Evolutionary conservation across 1,140 invertebrate genomes (phyloP), one percentile per base, ranked within the genome.

Genomic region (Thrips palmi): DNA sequence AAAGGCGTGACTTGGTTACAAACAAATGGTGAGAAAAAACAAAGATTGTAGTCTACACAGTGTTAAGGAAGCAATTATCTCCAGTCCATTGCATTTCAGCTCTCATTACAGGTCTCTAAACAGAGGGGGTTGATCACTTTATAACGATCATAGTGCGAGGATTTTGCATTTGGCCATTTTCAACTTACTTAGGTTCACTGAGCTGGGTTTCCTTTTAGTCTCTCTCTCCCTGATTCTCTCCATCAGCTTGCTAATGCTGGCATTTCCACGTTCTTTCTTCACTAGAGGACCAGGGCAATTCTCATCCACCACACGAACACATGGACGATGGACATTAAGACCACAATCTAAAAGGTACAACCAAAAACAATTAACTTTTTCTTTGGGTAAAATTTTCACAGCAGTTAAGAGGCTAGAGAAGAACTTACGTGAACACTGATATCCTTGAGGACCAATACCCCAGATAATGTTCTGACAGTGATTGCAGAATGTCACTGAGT

Each of bases 371-470:
- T 27, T 23, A 14, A 24, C 15, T 27, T 27, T 27, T 27, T 27
- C 1, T 8, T 3, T 28, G 8, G 12, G 14, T 7, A 35, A 19
- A 17, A 31, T 11, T 35, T 10, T 35, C 15, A 41, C 7, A 4
- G 18, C 7, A 15, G 40, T 32, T 22, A 40, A 27, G 40, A 25
- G 14, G 4, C 4, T 34, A 46, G 10, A 42, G 8, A 40, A 36
- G 45, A 36, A 55, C 64, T 65, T 63, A 87, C 81, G 72, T 51
- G 72, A 69, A 63, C 88, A 93, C 49, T 85, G 78, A 65, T 84
- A 91, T 43, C 88, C 88, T 62, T 94, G 89, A 40, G 84, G 83
- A 47, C 84, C 85, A 38, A 96, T 78, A 33, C 92, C 92, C 68
- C 86, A 88, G 45, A 97, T 80, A 45, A 91, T 77, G 47, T 76